These are phyloP conservation scores for Acleris holmiana DNA, from an alignment of 2,888 invertebrate species.

Conservation along the genomic window DNA sequence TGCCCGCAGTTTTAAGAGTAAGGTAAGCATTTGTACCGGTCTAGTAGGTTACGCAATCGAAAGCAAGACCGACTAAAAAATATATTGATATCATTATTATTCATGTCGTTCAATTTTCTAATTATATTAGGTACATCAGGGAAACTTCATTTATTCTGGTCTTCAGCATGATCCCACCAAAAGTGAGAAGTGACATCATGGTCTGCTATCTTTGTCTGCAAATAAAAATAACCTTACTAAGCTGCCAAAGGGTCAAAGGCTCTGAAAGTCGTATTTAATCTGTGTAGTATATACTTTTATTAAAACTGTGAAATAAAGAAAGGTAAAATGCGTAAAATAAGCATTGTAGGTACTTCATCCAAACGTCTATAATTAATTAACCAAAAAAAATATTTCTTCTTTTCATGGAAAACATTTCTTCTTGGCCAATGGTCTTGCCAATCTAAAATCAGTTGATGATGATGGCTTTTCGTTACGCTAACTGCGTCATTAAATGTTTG, in stretches of 20 bases:
- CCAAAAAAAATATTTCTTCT: neutral
- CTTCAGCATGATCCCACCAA: neutral
- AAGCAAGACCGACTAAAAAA: constrained; percentile 5
- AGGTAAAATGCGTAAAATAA: no score
- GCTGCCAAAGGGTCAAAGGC: constrained; percentile 22
- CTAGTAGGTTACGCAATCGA: constrained; percentile 67
- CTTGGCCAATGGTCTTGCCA: constrained; percentile 4
- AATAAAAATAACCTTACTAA: constrained; percentile 28
- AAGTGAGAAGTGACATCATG: constrained; percentile 14
- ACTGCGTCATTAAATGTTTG: constrained; percentile 8
- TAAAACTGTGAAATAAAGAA: neutral
- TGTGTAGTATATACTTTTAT: neutral
- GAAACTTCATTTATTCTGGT: neutral
- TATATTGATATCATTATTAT: neutral
- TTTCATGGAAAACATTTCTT: neutral
- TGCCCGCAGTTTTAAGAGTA: constrained; percentile 61
- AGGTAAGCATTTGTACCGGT: constrained; percentile 64
- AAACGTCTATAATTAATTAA: no score
- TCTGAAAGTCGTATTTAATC: neutral
- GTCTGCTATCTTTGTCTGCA: constrained; percentile 16
- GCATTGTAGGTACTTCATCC: no score
- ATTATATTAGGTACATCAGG: neutral
- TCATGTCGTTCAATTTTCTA: neutral
- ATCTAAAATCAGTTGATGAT: constrained; percentile 12
- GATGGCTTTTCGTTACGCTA: neutral